Base-by-base conservation (phyloP, 2,888 invertebrate species). In the Limnephilus rhombicus region DNA sequence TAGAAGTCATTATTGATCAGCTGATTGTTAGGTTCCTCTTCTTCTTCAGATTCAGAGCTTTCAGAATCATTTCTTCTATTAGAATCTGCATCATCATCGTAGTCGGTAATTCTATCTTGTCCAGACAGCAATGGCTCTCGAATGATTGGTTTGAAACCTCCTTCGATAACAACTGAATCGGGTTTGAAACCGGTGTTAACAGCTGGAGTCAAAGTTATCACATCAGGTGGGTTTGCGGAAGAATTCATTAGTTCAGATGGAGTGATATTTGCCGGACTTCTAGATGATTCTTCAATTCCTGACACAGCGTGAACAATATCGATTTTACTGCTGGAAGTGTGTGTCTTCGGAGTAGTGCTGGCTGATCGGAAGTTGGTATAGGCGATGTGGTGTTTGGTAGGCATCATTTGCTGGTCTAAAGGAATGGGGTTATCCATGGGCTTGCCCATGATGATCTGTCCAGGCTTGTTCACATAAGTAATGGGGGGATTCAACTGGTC, bases 121-220 rank as follows among this genome's bases (percentile, higher is more conserved):
- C 95, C 95, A 88, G 96, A 95, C 95, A 95, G 96, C 92, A 95
- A 94, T 83, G 95, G 96, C 94, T 96, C 97, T 90, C 96, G 95
- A 13, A 97, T 96, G 37, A 98, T 98, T 0, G 98, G 98, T 94
- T 97, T 98, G 94, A 98, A 98, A 0, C 98, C 98, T 92, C 98
- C 97, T 95, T 98, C 98, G 24, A 98, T 97, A 0, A 98, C 97
- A 9, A 98, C 97, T 0, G 98, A 97, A 94, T 97, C 97, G 0
- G 98, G 98, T 94, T 98, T 97, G 94, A 98, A 98, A 0, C 98
- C 98, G 2, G 97, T 97, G 94, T 98, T 98, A 0, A 97, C 95
- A 0, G 98, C 98, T 2, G 97, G 97, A 90, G 95, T 95, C 94
- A 97, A 94, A 0, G 96, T 95, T 1, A 95, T 94, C 5, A 94